phyloP scores from a whole-genome alignment of 2,888 invertebrate genomes.

The Eupsilia transversa region DNA sequence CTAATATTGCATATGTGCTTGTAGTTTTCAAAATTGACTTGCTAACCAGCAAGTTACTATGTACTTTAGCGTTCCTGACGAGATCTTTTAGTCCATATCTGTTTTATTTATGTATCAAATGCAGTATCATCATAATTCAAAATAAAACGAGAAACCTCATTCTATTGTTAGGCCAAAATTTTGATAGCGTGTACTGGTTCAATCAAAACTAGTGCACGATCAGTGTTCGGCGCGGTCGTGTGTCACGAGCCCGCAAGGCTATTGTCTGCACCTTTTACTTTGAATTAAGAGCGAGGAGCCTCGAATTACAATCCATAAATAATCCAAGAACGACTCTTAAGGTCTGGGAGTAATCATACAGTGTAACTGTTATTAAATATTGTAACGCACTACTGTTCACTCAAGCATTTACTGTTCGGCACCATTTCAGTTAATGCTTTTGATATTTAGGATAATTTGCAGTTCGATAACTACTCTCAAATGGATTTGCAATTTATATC shows the following conservation, averaged over 20 bases:
- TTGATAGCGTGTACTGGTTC: slow-evolving; percentile 36
- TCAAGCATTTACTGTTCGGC: slow-evolving; percentile 24
- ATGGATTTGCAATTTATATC: slow-evolving; percentile 14
- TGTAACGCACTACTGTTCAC: slow-evolving; percentile 58
- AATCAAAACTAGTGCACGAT: slow-evolving; percentile 60
- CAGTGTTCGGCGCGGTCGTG: slow-evolving; percentile 67
- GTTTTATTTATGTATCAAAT: neutral
- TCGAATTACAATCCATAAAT: slow-evolving; percentile 82
- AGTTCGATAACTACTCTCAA: neutral
- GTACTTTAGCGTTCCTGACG: neutral
- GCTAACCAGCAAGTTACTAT: neutral
- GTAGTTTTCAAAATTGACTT: neutral
- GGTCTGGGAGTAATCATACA: slow-evolving; percentile 76
- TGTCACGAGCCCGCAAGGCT: slow-evolving; percentile 82
- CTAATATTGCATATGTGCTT: neutral
- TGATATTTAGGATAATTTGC: slow-evolving; percentile 34
- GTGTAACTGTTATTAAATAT: slow-evolving; percentile 65
- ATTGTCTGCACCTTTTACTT: slow-evolving; percentile 84
- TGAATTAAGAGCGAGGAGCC: slow-evolving; percentile 78
- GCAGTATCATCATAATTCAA: neutral
- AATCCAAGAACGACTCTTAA: slow-evolving; percentile 80
- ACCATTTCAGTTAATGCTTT: slow-evolving; percentile 26
- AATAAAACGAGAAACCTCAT: neutral
- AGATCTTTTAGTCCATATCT: neutral
- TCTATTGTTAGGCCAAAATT: neutral